Base-by-base conservation (phyloP, 2,797 vertebrate genomes). In the Eutrigla gurnardus region DNA sequence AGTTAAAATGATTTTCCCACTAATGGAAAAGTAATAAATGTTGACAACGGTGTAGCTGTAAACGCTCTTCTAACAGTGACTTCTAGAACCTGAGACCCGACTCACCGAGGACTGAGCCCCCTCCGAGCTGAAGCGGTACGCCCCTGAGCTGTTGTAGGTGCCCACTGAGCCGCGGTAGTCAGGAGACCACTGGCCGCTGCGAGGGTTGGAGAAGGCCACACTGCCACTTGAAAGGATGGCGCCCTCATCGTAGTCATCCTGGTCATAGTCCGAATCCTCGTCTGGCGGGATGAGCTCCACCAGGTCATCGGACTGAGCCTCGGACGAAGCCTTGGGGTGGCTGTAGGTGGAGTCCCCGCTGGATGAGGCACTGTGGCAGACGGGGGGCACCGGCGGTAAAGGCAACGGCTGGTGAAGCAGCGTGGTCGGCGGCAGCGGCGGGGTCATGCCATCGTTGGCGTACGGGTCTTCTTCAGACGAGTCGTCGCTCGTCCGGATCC, bases 391-490 rank as follows among this genome's bases (percentile, higher is more conserved):
- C 1, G 88, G 89, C 10, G 88, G 54, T 85, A 83, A 14, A 85
- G 83, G 47, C 89, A 89, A 46, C 70, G 93, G 15, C 89, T 73
- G 88, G 88, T 89, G 80, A 55, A 89, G 92, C 40, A 91, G 76
- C 10, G 91, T 82, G 61, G 93, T 76, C 0, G 94, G 87, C 0
- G 95, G 94, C 74, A 94, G 91, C 8, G 95, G 87, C 3, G 96
- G 95, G 70, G 94, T 93, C 77, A 96, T 87, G 0, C 94, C 95
- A 0, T 98, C 97, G 1, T 99, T 99, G 93, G 97, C 96, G 12
- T 98, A 99, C 0, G 97, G 98, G 89, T 99, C 98, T 73, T 99
- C 98, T 85, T 99, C 97, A 0, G 97, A 99, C 0, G 98, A 99
- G 89, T 99, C 98, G n/a, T 99, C 98, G 0, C 98, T 99, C 0